These are phyloP conservation scores for Ctenoplectra terminalis DNA, from an alignment of 1,140 invertebrate species.

Conservation along the genomic window DNA sequence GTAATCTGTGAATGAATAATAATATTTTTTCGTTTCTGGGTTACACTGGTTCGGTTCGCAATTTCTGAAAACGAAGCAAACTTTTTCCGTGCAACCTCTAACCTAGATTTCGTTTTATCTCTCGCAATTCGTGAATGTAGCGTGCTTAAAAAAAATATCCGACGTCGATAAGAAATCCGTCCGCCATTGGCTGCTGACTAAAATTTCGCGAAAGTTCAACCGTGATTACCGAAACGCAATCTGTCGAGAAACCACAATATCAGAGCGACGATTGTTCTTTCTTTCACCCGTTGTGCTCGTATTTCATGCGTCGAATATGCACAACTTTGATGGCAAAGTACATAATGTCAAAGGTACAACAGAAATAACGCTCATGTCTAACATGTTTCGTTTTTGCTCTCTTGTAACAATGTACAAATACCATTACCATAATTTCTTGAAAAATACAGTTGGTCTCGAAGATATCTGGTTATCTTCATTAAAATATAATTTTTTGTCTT, in stretches of 20 bases:
- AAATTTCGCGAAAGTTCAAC: slow-evolving; percentile 14
- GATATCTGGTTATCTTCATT: no score
- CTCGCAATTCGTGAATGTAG: slow-evolving; percentile 18
- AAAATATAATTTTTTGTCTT: no score
- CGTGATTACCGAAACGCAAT: slow-evolving; percentile 37
- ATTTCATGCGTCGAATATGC: not conserved
- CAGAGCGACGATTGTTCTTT: not conserved
- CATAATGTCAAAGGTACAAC: slow-evolving; percentile 10
- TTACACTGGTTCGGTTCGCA: not conserved
- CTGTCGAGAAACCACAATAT: not conserved
- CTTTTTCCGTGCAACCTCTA: slow-evolving; percentile 22
- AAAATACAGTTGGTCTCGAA: no score
- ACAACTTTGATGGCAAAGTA: not conserved
- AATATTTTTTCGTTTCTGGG: not conserved
- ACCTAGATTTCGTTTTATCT: slow-evolving; percentile 55
- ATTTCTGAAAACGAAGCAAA: slow-evolving; percentile 16
- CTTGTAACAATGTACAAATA: no score
- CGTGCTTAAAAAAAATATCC: slow-evolving; percentile 6
- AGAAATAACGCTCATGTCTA: no score
- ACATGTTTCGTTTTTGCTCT: no score
- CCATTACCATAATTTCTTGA: no score
- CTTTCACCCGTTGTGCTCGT: not conserved
- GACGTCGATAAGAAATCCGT: slow-evolving; percentile 18
- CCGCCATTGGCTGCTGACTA: not conserved
- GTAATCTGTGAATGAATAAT: not conserved